A percentile compares a stretch with the other conserved stretches of the same genome.
Evolutionary conservation across 2,113 vertebrate species (phyloP).

Genomic region (Boleophthalmus pectinirostris): DNA sequence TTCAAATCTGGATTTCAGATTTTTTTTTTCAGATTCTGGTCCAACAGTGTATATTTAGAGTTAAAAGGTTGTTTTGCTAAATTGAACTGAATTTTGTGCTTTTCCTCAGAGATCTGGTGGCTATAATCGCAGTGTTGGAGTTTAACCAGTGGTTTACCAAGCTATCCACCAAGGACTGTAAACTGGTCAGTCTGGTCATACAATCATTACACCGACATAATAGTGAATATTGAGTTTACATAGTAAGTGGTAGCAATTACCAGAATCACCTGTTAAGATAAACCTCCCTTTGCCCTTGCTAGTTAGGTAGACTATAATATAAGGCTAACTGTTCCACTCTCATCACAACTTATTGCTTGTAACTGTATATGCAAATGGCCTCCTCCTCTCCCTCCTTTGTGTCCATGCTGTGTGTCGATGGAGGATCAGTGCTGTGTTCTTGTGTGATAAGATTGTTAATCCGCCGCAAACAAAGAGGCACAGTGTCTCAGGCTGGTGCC

Average conservation of each 20-base stretch:
- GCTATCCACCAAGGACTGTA: constrained; percentile 92
- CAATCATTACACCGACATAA: not conserved
- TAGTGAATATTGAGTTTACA: not conserved
- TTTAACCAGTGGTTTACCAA: constrained; percentile 99
- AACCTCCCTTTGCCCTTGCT: not conserved
- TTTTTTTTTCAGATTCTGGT: not conserved
- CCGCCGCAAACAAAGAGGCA: constrained; percentile 60
- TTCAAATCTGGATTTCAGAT: not conserved
- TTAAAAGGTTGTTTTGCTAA: not conserved
- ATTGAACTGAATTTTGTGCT: constrained; percentile 26
- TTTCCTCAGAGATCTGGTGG: constrained; percentile 91
- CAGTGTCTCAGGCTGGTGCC: constrained; percentile 56
- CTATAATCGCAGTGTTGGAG: constrained; percentile 94
- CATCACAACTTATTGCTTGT: not conserved
- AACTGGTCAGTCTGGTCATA: constrained; percentile 84
- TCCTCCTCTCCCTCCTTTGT: constrained; percentile 22
- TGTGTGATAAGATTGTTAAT: constrained; percentile 70
- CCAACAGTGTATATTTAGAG: not conserved
- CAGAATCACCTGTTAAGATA: not conserved
- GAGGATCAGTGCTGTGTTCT: constrained; percentile 66
- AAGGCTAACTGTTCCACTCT: not conserved
- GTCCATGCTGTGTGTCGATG: constrained; percentile 45
- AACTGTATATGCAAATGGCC: constrained; percentile 16
- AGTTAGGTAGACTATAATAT: not conserved
- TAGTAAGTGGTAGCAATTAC: not conserved